Evolutionary conservation across 1,140 invertebrate species (phyloP).

Genomic region (honey bee (Apis mellifera)): Amel_HAv3.1 CM009941.2:1152001-1152500

Average conservation of each 20-base stretch:
- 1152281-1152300: not conserved
- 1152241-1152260: too few relatives aligned
- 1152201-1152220: not conserved
- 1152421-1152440: not conserved
- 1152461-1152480: not conserved
- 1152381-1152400: not conserved
- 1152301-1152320: not conserved
- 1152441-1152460: not conserved
- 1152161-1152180: not conserved
- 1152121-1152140: too few relatives aligned
- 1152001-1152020: too few relatives aligned
- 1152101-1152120: too few relatives aligned
- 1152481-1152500: too few relatives aligned
- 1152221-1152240: not conserved
- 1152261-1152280: not conserved
- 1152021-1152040: not conserved
- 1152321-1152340: not conserved
- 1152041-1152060: too few relatives aligned
- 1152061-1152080: not conserved
- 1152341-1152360: not conserved
- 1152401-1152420: not conserved
- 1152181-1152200: not conserved
- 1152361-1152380: not conserved
- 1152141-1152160: too few relatives aligned
- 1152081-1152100: not conserved